Base-by-base conservation (phyloP, 2,888 invertebrate species). In the Iselma pallidipennis region DNA sequence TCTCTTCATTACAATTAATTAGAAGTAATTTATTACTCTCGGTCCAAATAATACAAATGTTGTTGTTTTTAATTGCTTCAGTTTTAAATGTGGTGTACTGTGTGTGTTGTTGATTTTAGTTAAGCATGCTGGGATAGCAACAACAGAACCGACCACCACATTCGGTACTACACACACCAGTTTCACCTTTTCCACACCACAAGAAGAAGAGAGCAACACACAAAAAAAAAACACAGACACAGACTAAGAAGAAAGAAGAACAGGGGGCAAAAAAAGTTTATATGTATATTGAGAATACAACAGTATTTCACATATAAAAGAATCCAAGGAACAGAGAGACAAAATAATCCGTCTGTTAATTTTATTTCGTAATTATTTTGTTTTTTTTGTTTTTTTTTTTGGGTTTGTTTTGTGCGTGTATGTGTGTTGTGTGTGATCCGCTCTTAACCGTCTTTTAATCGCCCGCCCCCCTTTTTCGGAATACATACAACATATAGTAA, bases 1-100 rank as follows among this genome's bases (percentile, higher is more conserved):
- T n/a, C n/a, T n/a, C 76, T 76, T 76, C 69, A 77, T 78, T 78
- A 71, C 72, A 73, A 73, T 76, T 77, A 79, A 78, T 78, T 79
- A 75, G 75, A 76, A 42, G 70, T 74, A 74, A 76, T 77, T 77
- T 73, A 77, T 71, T 70, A n/a, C n/a, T n/a, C n/a, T n/a, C n/a
- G n/a, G 71, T 61, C 62, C 68, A 42, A 42, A 71, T n/a, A n/a
- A n/a, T 71, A 70, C 74, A 75, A 76, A 77, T 74, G 76, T 71
- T n/a, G n/a, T n/a, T n/a, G n/a, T n/a, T 71, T 68, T 76, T 77
- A 75, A 77, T 78, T 77, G 71, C 66, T 70, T 71, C 68, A 70
- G 60, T 70, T 72, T 68, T 71, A 55, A 63, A 69, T 70, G 71
- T 71, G 73, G 71, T 71, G 73, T 74, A 70, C 69, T 70, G 74